phyloP scores from a whole-genome alignment of 92 coral and sea anemone genomes.

The Chrysogorgia sp. region DNA sequence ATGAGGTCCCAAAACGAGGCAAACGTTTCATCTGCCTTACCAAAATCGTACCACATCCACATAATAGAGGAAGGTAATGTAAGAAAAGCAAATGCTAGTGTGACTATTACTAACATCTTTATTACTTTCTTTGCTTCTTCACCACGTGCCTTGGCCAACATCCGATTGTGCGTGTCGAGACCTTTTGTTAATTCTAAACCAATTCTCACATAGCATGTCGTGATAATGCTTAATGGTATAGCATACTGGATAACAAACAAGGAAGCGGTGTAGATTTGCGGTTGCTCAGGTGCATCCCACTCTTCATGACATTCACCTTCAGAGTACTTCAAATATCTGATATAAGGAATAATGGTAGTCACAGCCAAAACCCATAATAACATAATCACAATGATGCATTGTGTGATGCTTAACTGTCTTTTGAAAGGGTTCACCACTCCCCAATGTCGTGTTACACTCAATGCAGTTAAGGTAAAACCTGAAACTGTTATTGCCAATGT shows the following conservation, averaged over 20 bases:
- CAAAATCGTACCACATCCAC: constrained; percentile 99
- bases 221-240: constrained; percentile 70
- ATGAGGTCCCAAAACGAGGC: constrained; percentile 72
- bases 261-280: constrained; percentile 76
- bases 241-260: constrained; percentile 81
- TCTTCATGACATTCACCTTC: constrained; percentile 62
- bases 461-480: constrained; percentile 87
- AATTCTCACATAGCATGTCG: constrained; percentile 74
- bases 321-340: constrained; percentile 54
- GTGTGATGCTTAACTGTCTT: constrained; percentile 70
- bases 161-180: constrained; percentile 62
- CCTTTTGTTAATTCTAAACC: constrained; percentile 75
- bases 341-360: constrained; percentile 69
- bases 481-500: constrained; percentile 90
- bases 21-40: constrained; percentile 70
- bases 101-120: constrained; percentile 93
- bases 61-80: constrained; percentile 88
- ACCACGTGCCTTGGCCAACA: constrained; percentile 77
- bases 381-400: constrained; percentile 58
- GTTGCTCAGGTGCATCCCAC: constrained; percentile 71
- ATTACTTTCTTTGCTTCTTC: constrained; percentile 88
- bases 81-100: constrained; percentile 87
- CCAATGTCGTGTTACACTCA: constrained; percentile 90
- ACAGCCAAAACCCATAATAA: constrained; percentile 71
- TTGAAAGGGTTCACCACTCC: constrained; percentile 89